phyloP scores from a whole-genome alignment of 2,113 vertebrate genomes.

The Gallinago media region DNA sequence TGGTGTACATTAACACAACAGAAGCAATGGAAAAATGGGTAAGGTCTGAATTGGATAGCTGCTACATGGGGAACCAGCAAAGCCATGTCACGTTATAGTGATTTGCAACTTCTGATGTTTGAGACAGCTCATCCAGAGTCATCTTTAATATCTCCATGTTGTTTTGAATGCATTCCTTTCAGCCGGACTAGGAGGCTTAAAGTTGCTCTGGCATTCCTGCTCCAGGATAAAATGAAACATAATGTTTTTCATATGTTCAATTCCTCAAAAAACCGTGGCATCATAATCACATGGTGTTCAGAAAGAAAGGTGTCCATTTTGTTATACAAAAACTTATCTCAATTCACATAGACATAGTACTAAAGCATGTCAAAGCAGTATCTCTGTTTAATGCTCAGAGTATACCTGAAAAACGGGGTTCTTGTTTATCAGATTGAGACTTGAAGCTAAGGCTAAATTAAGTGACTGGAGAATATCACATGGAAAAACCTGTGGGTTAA shows the following conservation, averaged over 20 bases:
- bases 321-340: background rate
- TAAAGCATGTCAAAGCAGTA: background rate
- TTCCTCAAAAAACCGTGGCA: background rate
- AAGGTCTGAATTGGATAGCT: fast-evolving
- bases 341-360: fast-evolving
- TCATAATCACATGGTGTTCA: background rate
- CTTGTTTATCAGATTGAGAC: background rate
- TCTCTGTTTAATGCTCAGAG: background rate
- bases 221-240: background rate
- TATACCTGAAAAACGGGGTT: background rate
- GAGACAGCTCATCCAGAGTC: background rate
- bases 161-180: background rate
- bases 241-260: background rate
- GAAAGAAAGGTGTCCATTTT: background rate
- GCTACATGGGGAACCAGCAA: background rate
- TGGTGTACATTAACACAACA: background rate
- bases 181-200: background rate
- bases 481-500: background rate
- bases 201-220: background rate
- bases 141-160: background rate
- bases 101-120: background rate
- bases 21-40: background rate
- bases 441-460: background rate
- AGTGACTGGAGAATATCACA: background rate
- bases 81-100: background rate